Base-by-base conservation (phyloP, 2,113 vertebrate genomes). In the Alectura lathami region DNA sequence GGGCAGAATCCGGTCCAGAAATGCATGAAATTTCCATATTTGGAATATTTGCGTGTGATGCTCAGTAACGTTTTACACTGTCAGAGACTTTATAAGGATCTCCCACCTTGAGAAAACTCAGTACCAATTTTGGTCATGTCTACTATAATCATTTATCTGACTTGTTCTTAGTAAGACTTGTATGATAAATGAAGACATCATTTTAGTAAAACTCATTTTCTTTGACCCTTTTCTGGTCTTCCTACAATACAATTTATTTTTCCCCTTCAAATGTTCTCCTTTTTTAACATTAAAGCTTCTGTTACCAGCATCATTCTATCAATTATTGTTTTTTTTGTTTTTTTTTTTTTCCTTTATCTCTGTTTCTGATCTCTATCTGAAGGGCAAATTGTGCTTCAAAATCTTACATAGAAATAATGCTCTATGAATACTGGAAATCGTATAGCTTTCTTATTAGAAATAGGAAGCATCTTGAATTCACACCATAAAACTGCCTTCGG, bases 121-220 rank as follows among this genome's bases (percentile, higher is more conserved):
- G 62, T 38, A 92, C 30, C 24, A 57, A 74, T 43, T 82, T 63
- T 77, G 40, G 84, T 60, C 40, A 47, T 5, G 15, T 88, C 88
- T 72, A 15, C 12, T 80, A 47, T 17, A 63, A 68, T 79, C 38
- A 42, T 36, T 92, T 77, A 90, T 82, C 57, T 26, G 26, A 8
- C 93, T 91, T 50, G 9, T 68, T 91, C 85, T 7, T 32, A 68
- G 76, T 13, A 86, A 59, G 36, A 50, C 27, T 84, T 50, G 51
- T 8, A 8, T 59, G 59, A 76, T 68, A 89, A 89, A 86, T 76
- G 21, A 68, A 85, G 50, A 72, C 27, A 43, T 68, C 38, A 12
- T 47, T 76, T 22, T 66, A 57, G 26, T 67, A 87, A 92, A 91
- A 54, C 23, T 62, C n/a, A 34, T 89, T 93, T 69, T 79, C 84